Base-by-base conservation (phyloP, 2,113 vertebrate genomes). In the Ophthalmolycus amberensis region DNA sequence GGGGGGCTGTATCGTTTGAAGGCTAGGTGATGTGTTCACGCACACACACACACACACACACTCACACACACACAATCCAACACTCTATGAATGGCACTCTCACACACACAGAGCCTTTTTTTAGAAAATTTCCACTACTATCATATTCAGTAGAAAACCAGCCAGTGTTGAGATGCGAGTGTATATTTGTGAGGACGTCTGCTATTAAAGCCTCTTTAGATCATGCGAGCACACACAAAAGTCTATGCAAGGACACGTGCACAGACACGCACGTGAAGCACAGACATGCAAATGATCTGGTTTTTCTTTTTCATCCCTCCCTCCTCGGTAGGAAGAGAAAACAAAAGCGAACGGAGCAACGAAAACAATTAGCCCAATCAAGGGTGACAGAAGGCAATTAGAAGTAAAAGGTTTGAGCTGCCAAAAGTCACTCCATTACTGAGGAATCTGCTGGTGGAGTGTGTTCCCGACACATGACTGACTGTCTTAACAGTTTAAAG, bases 341-440 rank as follows among this genome's bases (percentile, higher is more conserved):
- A 90, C 86, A 93, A 92, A 91, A 92, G 90, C 71, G 73, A 88
- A 86, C 20, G 38, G 72, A 86, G 89, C 81, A 88, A 77, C 38
- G 71, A 88, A 91, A 90, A 90, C 91, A 94, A 92, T 91, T 90
- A 92, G 88, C 72, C 88, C 93, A 93, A 93, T 94, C 90, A 92
- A 90, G 88, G 87, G 89, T 92, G 91, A 94, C 92, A 91, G 92
- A 91, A 89, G 84, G 90, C 87, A 91, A 92, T 91, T 91, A 91
- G 86, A 88, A 83, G 82, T 89, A 90, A 91, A 90, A 86, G 85
- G 88, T 85, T 84, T n/a, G 74, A 82, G 89, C 82, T 86, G 85
- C 88, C 85, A 88, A 85, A 90, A 86, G 90, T 86, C 82, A 70
- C 86, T 91, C 81, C 66, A 86, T 88, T 90, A 83, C 72, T 65